Evolutionary conservation across 2,797 vertebrate species (phyloP).

Genomic region (Oryzias dopingdopingensis): DNA sequence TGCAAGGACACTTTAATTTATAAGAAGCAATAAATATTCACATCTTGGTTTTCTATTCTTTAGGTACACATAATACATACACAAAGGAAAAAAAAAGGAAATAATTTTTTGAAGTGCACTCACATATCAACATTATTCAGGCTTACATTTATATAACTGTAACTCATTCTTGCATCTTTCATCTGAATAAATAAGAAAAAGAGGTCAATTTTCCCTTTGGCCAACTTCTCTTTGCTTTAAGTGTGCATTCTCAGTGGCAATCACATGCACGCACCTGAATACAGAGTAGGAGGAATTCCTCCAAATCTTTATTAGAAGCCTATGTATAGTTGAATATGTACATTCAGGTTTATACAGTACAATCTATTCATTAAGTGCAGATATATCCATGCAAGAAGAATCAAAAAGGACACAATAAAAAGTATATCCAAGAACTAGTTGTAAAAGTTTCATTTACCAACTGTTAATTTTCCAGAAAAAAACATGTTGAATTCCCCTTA

Average conservation of each 20-base stretch:
- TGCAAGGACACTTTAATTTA: slow-evolving; percentile 84
- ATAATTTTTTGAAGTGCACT: slow-evolving; percentile 76
- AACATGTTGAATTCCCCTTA: slow-evolving; percentile 31
- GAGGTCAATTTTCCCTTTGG: slow-evolving; percentile 62
- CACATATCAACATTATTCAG: slow-evolving; percentile 70
- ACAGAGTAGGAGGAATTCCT: slow-evolving; percentile 68
- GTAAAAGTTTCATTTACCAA: slow-evolving; percentile 56
- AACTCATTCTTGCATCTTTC: slow-evolving; percentile 69
- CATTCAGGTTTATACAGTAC: slow-evolving; percentile 85
- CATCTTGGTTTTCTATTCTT: slow-evolving; percentile 80
- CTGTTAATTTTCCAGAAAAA: slow-evolving; percentile 36
- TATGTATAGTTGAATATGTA: slow-evolving; percentile 82
- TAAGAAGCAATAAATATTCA: slow-evolving; percentile 87
- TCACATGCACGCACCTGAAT: slow-evolving; percentile 77
- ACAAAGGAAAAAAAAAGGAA: slow-evolving; percentile 77
- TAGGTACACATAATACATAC: slow-evolving; percentile 76
- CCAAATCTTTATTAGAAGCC: slow-evolving; percentile 76
- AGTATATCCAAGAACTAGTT: slow-evolving; percentile 54
- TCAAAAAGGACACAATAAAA: slow-evolving; percentile 68
- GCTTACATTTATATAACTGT: slow-evolving; percentile 62
- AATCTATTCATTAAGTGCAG: slow-evolving; percentile 81
- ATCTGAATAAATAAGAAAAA: slow-evolving; percentile 71
- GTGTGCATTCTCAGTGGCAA: slow-evolving; percentile 69
- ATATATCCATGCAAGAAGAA: slow-evolving; percentile 81
- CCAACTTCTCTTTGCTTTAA: slow-evolving; percentile 54